Evolutionary conservation across 2,113 vertebrate species (phyloP).

Genomic region (Columba livia): DNA sequence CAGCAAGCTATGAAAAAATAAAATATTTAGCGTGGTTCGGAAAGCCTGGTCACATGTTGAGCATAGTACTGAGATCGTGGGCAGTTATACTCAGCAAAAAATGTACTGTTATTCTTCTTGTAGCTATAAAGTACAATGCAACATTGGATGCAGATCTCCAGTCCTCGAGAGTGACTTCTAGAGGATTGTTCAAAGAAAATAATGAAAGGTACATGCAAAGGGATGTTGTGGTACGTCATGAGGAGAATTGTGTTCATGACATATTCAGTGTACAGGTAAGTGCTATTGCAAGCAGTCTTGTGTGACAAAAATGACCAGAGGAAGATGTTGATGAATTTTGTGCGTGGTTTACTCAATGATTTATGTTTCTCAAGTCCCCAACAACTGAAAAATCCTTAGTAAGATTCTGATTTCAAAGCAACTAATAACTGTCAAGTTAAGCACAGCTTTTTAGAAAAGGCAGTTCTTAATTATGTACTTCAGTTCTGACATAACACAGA

Average conservation of each 20-base stretch:
- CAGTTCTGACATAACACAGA: background rate
- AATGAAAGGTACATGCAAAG: slow-evolving; percentile 81
- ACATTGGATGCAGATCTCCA: slow-evolving; percentile 87
- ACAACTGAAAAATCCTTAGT: background rate
- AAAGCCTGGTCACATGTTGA: background rate
- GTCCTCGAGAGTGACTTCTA: slow-evolving; percentile 83
- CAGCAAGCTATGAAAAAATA: background rate
- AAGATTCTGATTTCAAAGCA: background rate
- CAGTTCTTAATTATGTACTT: background rate
- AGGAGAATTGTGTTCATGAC: slow-evolving; percentile 68
- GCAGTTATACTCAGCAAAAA: background rate
- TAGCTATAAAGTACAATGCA: slow-evolving; percentile 82
- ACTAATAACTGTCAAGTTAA: background rate
- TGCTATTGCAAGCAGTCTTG: background rate
- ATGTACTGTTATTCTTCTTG: background rate
- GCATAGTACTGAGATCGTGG: background rate
- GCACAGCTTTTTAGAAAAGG: background rate
- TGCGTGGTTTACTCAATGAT: background rate
- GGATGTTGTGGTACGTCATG: slow-evolving; percentile 50
- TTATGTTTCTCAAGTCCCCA: background rate
- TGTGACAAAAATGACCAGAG: background rate
- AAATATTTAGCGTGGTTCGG: background rate
- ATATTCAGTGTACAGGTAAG: slow-evolving; percentile 85
- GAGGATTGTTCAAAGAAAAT: slow-evolving; percentile 86
- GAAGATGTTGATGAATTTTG: background rate